Evolutionary conservation across 2,888 invertebrate genomes (phyloP), one percentile per base, ranked within the genome.

Genomic region (Eupithecia insigniata): DNA sequence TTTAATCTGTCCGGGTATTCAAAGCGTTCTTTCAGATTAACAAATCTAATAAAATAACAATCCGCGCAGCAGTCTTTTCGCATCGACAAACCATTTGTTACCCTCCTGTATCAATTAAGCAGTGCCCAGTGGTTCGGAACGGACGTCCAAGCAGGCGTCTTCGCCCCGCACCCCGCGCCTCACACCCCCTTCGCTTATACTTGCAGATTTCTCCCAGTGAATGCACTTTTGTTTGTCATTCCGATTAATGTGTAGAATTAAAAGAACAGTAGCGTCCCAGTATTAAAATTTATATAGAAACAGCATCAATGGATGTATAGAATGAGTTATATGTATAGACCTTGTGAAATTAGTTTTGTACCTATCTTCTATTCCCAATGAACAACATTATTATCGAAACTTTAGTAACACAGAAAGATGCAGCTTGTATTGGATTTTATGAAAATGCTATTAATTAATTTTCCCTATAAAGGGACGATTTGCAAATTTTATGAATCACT

Each of bases 71-170:
- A 22, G 30, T 22, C 61, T 68, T 39, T 68, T 39, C 39, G 61
- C 46, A 62, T 69, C 69, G 62, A 39, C 32, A 69, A 62, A 43
- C 62, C 62, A 69, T 68, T 68, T 55, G 66, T 32, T n/a, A 43
- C 61, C 68, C 72, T 67, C 68, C 32, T 65, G 80, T 78, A 83
- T 82, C 82, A 83, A 84, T 84, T 82, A 82, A 79, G 78, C 77
- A 76, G 64, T 72, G 73, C 67, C 72, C 82, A 79, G 58, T 78
- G 80, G 73, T 36, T 74, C 72, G 82, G 82, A 83, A 84, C 76
- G 79, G 80, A 78, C 79, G 81, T 43, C 68, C 76, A 78, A 80
- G 70, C 58, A 43, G 71, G 68, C 66, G 60, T 60, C n/a, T n/a
- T n/a, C 60, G 4, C 43, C 43, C 43, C 32, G 7, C 62, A 14